Evolutionary conservation across 2,888 invertebrate genomes (phyloP).

Genomic region (Callinectes sapidus): DNA sequence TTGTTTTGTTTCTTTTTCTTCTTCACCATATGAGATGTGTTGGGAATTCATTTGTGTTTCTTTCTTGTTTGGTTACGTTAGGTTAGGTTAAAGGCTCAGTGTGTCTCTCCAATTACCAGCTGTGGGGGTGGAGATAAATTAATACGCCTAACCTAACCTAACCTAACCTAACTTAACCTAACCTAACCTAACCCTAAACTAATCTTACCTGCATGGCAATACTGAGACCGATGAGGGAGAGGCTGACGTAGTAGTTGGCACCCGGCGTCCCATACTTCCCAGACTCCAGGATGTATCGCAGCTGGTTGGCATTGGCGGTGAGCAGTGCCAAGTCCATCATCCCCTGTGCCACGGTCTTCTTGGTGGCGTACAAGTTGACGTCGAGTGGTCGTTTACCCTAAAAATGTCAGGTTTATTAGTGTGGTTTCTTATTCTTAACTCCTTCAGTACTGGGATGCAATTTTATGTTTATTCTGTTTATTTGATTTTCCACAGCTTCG

Average conservation of each 20-base stretch:
- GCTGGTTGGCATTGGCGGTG: conserved; percentile 75
- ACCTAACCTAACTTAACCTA: not conserved
- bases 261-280: conserved; percentile 71
- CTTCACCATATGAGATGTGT: too few relatives aligned
- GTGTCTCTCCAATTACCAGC: too few relatives aligned
- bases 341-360: conserved; percentile 75
- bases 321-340: conserved; percentile 79
- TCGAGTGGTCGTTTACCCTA: conserved; percentile 66
- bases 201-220: conserved; percentile 74
- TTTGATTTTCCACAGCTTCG: too few relatives aligned
- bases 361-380: conserved; percentile 74
- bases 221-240: conserved; percentile 74
- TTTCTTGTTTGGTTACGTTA: too few relatives aligned
- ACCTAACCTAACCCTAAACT: not conserved
- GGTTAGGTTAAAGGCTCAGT: too few relatives aligned
- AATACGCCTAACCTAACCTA: not conserved
- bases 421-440: too few relatives aligned
- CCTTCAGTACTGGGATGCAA: too few relatives aligned
- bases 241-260: conserved; percentile 74
- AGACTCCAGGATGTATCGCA: conserved; percentile 74
- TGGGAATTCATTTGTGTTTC: too few relatives aligned
- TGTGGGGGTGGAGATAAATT: too few relatives aligned
- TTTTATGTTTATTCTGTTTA: too few relatives aligned
- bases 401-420: not conserved
- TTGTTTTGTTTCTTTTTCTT: too few relatives aligned